Conservation (phyloP, 2,797 vertebrate genomes). For the Etheostoma nigrum region DNA sequence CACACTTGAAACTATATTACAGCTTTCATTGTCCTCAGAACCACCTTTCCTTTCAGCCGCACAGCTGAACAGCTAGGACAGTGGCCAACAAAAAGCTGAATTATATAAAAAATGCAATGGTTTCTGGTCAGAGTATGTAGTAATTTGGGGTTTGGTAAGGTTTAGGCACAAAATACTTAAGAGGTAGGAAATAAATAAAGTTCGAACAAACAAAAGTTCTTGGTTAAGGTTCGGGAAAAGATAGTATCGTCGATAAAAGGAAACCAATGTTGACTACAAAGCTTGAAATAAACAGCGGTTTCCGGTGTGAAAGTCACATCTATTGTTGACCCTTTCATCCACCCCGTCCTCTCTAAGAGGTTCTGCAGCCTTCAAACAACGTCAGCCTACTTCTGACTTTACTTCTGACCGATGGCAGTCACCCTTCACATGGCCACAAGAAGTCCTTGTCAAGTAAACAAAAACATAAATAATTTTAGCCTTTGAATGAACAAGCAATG, state of each 20-base stretch:
- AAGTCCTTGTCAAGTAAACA: slow-evolving; percentile 41
- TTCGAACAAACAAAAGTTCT: not conserved
- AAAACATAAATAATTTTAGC: slow-evolving; percentile 25
- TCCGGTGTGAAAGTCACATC: too few species aligned
- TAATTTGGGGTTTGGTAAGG: not conserved
- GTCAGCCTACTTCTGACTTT: not conserved
- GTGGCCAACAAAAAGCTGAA: not conserved
- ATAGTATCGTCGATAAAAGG: too few species aligned
- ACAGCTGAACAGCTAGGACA: not conserved
- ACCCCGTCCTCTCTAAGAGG: too few species aligned
- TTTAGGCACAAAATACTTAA: not conserved
- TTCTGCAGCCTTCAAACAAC: not conserved
- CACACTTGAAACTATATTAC: slow-evolving; percentile 8
- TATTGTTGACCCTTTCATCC: not conserved
- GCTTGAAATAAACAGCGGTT: too few species aligned
- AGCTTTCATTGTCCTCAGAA: slow-evolving; percentile 8
- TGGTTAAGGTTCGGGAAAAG: too few species aligned
- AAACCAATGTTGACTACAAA: too few species aligned
- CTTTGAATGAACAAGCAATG: slow-evolving; percentile 18
- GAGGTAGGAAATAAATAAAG: not conserved
- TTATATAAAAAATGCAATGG: not conserved
- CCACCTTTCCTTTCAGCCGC: slow-evolving; percentile 1
- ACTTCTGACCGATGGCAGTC: slow-evolving; percentile 4
- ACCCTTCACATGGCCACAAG: slow-evolving; percentile 13
- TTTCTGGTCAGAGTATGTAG: not conserved